Percentiles rank a stretch among this genome's conserved stretches.
phyloP scores from a whole-genome alignment of 2,888 invertebrate genomes.

The Portevinia maculata region DNA sequence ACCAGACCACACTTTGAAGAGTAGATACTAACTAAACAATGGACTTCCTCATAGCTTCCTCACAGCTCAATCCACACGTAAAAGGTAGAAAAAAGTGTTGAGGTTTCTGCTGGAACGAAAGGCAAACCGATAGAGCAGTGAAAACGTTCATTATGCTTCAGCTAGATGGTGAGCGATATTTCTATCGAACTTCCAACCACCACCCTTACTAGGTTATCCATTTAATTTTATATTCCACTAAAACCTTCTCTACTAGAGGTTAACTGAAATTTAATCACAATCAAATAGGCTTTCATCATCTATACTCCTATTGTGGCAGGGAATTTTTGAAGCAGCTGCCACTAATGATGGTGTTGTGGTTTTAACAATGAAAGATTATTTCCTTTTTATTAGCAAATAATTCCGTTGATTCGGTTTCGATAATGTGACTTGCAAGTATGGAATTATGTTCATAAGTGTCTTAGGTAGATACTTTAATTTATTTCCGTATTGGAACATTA shows the following conservation, averaged over 20 bases:
- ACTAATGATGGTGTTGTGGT: slow-evolving; percentile 7
- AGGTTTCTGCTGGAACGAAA: too few species aligned
- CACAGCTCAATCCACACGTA: too few species aligned
- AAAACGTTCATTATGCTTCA: too few species aligned
- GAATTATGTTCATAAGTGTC: too few species aligned
- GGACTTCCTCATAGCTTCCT: too few species aligned
- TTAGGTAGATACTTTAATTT: too few species aligned
- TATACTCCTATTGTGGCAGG: background rate
- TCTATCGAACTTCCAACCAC: slow-evolving; percentile 20
- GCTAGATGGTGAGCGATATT: too few species aligned
- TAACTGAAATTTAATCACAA: slow-evolving; percentile 45
- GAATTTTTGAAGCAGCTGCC: background rate
- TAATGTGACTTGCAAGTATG: background rate
- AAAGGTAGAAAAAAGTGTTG: too few species aligned
- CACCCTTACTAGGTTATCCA: slow-evolving; percentile 30
- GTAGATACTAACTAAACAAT: too few species aligned
- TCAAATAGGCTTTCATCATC: slow-evolving; percentile 21
- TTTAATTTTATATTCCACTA: slow-evolving; percentile 48
- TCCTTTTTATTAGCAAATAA: background rate
- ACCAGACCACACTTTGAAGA: too few species aligned
- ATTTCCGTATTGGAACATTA: too few species aligned
- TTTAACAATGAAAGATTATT: background rate
- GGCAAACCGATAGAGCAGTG: too few species aligned
- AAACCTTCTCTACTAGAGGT: slow-evolving; percentile 27
- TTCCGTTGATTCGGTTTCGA: slow-evolving; percentile 1